These are phyloP conservation scores for Chondrilla cf. caribensis DNA, from an alignment of 37 sponge, comb jelly and placozoan species.

Conservation along the genomic window DNA sequence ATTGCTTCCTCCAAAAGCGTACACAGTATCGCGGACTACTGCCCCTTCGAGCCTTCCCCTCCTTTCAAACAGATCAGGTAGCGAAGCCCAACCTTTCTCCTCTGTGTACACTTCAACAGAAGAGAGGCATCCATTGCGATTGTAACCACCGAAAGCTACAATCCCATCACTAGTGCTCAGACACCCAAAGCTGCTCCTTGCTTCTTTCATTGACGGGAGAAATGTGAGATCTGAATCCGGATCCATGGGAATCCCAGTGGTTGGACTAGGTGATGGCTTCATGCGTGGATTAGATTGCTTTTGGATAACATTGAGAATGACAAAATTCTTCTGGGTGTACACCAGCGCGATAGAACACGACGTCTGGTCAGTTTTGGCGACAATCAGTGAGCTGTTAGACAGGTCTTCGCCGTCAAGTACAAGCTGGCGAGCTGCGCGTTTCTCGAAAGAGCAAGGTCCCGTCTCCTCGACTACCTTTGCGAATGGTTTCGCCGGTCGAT, in stretches of 20 bases:
- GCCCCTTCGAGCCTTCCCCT: conserved; percentile 52
- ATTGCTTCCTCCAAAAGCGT: conserved; percentile 71
- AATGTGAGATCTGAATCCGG: background rate
- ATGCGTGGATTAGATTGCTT: background rate
- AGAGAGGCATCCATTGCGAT: conserved; percentile 47
- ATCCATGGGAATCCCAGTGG: conserved; percentile 48
- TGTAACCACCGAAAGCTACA: conserved; percentile 65
- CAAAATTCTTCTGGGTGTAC: background rate
- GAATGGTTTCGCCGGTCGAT: background rate
- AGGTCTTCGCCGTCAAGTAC: background rate
- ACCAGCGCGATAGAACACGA: background rate
- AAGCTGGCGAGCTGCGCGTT: conserved; percentile 32
- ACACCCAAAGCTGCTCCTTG: conserved; percentile 56
- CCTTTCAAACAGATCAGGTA: background rate
- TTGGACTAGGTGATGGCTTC: conserved; percentile 46
- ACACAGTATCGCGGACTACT: conserved; percentile 19
- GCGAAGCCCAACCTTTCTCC: conserved; percentile 34
- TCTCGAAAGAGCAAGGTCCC: background rate
- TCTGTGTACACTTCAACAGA: conserved; percentile 37
- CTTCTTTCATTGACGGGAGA: conserved; percentile 32
- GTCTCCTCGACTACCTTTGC: background rate
- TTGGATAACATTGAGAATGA: background rate
- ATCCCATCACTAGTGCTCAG: conserved; percentile 18
- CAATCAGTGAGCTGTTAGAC: background rate
- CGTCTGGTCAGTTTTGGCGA: background rate